A percentile compares a stretch with the other conserved stretches of the same genome.
These are phyloP conservation scores for Setophaga kirtlandii DNA, from an alignment of 2,113 vertebrate species.

Conservation along the genomic window DNA sequence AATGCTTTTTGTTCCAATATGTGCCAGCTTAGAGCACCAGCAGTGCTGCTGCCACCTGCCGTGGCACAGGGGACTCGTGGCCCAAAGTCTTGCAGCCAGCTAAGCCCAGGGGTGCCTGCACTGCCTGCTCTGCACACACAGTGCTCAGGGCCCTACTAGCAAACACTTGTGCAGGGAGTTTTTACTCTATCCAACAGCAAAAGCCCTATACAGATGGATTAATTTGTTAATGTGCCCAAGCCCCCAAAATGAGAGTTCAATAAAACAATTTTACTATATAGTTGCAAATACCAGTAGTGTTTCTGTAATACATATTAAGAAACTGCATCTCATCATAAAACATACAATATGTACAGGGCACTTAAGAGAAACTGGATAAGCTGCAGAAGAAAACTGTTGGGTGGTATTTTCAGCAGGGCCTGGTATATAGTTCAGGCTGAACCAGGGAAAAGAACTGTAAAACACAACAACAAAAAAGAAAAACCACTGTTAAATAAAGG, in stretches of 20 bases:
- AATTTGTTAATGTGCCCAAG: conserved; percentile 88
- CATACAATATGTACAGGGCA: conserved; percentile 95
- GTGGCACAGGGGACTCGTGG: conserved; percentile 69
- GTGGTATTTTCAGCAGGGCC: conserved; percentile 99
- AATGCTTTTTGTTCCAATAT: conserved; percentile 71
- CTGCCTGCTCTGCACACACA: conserved; percentile 71
- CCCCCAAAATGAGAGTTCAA: conserved; percentile 88
- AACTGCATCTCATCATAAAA: conserved; percentile 88
- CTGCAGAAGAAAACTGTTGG: conserved; percentile 99
- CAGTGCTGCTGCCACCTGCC: conserved; percentile 66
- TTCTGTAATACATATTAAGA: conserved; percentile 85
- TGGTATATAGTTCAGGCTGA: conserved; percentile 99
- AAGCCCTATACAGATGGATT: conserved; percentile 83
- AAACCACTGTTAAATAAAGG: conserved; percentile 99
- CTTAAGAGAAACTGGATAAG: conserved; percentile 99
- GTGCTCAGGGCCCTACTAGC: conserved; percentile 69
- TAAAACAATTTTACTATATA: conserved; percentile 83
- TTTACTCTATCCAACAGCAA: conserved; percentile 86
- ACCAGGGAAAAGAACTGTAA: conserved; percentile 99
- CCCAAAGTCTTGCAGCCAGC: conserved; percentile 69
- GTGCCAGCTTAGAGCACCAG: conserved; percentile 76
- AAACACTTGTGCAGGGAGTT: conserved; percentile 68
- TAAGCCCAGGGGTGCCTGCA: conserved; percentile 54
- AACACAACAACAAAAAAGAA: conserved; percentile 99
- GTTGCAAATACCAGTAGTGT: conserved; percentile 86